Conservation (phyloP, 2,113 vertebrate species). For the Archilochus colubris region DNA sequence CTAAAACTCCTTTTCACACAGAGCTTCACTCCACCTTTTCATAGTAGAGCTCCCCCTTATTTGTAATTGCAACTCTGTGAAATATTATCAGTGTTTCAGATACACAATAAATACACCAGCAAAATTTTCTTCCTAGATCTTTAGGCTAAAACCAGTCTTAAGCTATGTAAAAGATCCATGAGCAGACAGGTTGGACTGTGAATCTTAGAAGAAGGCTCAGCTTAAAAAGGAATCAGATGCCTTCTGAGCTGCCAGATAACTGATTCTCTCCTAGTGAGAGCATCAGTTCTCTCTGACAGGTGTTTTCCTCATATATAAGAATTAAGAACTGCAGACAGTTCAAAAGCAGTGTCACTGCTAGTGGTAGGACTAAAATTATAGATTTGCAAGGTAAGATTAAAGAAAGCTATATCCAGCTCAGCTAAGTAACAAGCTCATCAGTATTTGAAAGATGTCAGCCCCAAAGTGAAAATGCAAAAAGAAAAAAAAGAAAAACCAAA, state of each 20-base stretch:
- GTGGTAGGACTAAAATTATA: not conserved
- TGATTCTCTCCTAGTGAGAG: not conserved
- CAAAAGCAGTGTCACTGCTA: not conserved
- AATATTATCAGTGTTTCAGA: not conserved
- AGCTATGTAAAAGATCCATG: not conserved
- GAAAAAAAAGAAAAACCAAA: not conserved
- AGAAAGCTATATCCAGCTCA: not conserved
- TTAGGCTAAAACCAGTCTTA: not conserved
- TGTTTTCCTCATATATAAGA: not conserved
- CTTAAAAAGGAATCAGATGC: not conserved
- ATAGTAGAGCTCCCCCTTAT: not conserved
- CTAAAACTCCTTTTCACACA: not conserved
- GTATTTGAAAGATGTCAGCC: not conserved
- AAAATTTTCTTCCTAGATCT: not conserved
- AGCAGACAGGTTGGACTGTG: not conserved
- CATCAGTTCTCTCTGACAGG: not conserved
- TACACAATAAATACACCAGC: not conserved
- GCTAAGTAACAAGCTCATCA: not conserved
- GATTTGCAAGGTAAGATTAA: not conserved
- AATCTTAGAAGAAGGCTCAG: not conserved
- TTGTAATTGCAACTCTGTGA: not conserved
- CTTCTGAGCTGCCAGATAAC: not conserved
- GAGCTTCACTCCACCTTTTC: not conserved
- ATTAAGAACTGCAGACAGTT: not conserved
- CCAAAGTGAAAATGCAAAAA: not conserved